A percentile compares a stretch with the other conserved stretches of the same genome.
phyloP scores from a whole-genome alignment of 1,140 invertebrate genomes.

The Dolichoris vasculosae region DNA sequence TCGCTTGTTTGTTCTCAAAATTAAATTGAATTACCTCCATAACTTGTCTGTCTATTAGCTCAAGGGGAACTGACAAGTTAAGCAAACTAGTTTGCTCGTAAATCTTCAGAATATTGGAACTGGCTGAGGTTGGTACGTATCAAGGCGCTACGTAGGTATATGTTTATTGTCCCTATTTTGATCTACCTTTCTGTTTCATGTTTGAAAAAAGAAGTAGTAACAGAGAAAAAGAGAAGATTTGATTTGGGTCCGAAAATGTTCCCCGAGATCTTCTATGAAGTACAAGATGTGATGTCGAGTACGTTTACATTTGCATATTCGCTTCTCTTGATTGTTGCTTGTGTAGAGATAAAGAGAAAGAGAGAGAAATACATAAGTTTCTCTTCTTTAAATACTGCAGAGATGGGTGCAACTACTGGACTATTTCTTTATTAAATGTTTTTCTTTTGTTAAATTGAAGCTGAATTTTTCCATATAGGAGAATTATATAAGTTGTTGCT shows the following conservation, averaged over 20 bases:
- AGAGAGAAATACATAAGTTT: neutral
- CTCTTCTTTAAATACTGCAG: neutral
- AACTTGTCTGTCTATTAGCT: slow-evolving; percentile 72
- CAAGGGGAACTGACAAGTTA: slow-evolving; percentile 57
- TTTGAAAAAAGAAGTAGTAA: neutral
- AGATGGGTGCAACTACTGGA: neutral
- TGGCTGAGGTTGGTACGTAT: neutral
- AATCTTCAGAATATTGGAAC: slow-evolving; percentile 69
- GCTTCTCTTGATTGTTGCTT: slow-evolving; percentile 51
- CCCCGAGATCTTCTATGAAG: slow-evolving; percentile 68
- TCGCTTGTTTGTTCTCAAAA: slow-evolving; percentile 71
- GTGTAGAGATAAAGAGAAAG: neutral
- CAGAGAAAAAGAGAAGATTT: slow-evolving; percentile 55
- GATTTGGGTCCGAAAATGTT: slow-evolving; percentile 68
- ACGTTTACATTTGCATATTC: slow-evolving; percentile 71
- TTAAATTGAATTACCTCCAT: slow-evolving; percentile 72
- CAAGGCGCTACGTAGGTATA: neutral
- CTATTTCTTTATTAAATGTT: neutral
- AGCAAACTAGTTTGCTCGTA: slow-evolving; percentile 68
- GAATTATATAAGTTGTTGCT: neutral
- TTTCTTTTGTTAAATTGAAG: slow-evolving; percentile 7
- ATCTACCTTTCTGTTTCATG: neutral
- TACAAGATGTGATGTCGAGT: slow-evolving; percentile 70
- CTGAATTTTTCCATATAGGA: neutral
- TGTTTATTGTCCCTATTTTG: neutral